phyloP scores from a whole-genome alignment of 2,797 vertebrate genomes.

The Leucoraja ocellata region DNA sequence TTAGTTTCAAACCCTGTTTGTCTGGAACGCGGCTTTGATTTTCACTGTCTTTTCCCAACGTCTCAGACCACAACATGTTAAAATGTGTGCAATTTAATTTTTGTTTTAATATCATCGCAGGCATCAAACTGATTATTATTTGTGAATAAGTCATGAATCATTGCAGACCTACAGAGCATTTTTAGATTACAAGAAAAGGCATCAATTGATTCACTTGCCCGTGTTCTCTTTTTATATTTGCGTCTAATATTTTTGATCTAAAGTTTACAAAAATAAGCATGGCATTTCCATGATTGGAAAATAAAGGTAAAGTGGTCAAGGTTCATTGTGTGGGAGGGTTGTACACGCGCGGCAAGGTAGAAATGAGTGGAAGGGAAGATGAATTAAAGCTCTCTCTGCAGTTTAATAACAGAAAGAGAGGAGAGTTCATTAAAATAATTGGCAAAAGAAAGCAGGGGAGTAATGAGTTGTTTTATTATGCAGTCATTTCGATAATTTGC shows the following conservation, averaged over 20 bases:
- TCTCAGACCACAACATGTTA: not conserved
- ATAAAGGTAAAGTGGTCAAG: not conserved
- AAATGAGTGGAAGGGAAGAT: not conserved
- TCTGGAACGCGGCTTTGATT: not conserved
- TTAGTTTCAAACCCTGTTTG: not conserved
- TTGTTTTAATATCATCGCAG: not conserved
- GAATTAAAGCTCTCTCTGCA: not conserved
- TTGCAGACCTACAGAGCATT: not conserved
- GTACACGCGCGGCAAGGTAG: not conserved
- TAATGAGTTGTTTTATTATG: not conserved
- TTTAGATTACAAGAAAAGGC: not conserved
- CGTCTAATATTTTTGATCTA: not conserved
- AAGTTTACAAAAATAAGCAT: not conserved
- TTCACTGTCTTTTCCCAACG: not conserved
- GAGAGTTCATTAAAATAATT: not conserved
- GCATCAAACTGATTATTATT: not conserved
- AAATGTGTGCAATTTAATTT: not conserved
- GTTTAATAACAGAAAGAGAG: slow-evolving; percentile 14
- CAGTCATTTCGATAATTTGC: not conserved
- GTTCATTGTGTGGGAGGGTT: not conserved
- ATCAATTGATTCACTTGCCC: not conserved
- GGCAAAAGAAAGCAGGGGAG: not conserved
- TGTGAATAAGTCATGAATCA: not conserved
- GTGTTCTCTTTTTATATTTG: not conserved
- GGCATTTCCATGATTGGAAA: slow-evolving; percentile 15